phyloP scores from a whole-genome alignment of 2,888 invertebrate genomes.

The Sthenelais limicola region DNA sequence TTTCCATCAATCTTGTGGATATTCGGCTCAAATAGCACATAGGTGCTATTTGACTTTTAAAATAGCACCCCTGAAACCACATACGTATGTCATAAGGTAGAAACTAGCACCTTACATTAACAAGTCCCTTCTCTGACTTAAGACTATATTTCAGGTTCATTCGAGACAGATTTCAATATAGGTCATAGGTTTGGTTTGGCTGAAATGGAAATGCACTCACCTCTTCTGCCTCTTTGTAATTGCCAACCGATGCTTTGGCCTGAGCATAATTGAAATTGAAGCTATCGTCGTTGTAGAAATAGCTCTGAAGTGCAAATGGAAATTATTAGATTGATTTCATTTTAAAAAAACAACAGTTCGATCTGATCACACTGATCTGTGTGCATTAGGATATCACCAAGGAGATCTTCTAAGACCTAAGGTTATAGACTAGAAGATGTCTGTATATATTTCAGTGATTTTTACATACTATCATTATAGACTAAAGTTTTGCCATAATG shows the following conservation, averaged over 20 bases:
- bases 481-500: neutral
- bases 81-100: too few relatives aligned
- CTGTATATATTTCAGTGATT: neutral
- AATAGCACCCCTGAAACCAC: too few relatives aligned
- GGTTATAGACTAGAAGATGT: too few relatives aligned
- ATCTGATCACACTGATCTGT: neutral
- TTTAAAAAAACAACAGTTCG: neutral
- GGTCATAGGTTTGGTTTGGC: neutral
- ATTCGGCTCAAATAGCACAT: too few relatives aligned
- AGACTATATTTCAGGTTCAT: too few relatives aligned
- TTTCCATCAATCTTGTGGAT: too few relatives aligned
- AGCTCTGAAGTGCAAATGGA: conserved; percentile 76
- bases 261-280: conserved; percentile 90
- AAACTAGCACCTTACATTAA: too few relatives aligned
- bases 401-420: too few relatives aligned
- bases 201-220: conserved; percentile 52
- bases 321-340: conserved; percentile 7
- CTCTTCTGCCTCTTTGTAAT: conserved; percentile 96
- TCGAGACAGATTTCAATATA: too few relatives aligned
- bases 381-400: too few relatives aligned
- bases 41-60: too few relatives aligned
- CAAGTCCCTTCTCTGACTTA: too few relatives aligned
- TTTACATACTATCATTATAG: neutral
- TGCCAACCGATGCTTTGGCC: conserved; percentile 91
- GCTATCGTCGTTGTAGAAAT: conserved; percentile 89